A percentile compares a stretch with the other conserved stretches of the same genome.
These are phyloP conservation scores for Pentamera pediparva DNA, from an alignment of 53 echinoderm and acorn worm species.

Conservation along the genomic window DNA sequence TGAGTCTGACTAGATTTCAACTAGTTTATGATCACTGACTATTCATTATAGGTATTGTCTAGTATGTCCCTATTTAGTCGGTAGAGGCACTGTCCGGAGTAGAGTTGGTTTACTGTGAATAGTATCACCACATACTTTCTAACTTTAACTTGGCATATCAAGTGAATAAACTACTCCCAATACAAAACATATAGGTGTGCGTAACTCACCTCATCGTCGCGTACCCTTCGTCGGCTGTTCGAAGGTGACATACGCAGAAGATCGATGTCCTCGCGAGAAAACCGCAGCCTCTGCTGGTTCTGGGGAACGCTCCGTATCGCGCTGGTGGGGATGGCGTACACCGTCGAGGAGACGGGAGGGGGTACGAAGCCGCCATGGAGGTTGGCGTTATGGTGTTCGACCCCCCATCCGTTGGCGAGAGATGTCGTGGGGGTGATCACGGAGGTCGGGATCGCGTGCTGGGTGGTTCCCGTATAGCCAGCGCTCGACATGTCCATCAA, in stretches of 20 bases:
- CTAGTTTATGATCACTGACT: too few species aligned
- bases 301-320: constrained; percentile 32
- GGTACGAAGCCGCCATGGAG: constrained; percentile 96
- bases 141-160: too few species aligned
- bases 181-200: not conserved
- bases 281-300: constrained; percentile 11
- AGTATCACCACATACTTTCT: too few species aligned
- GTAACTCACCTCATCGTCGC: constrained; percentile 71
- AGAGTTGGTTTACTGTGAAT: too few species aligned
- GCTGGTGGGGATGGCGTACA: constrained; percentile 26
- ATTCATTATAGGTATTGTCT: too few species aligned
- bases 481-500: constrained; percentile 92
- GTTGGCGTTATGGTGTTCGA: constrained; percentile 63
- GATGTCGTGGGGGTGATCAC: constrained; percentile 92
- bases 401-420: constrained; percentile 74
- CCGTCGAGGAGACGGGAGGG: constrained; percentile 62
- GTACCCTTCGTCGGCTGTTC: constrained; percentile 55
- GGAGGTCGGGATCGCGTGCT: constrained; percentile 87
- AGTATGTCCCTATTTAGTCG: too few species aligned
- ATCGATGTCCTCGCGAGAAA: constrained; percentile 52
- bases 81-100: too few species aligned
- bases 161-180: not conserved
- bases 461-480: constrained; percentile 45
- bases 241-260: constrained; percentile 69
- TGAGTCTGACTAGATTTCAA: too few species aligned